Evolutionary conservation across 2,797 vertebrate species (phyloP), one percentile per base, ranked within the genome.

Genomic region (Alosa sapidissima): DNA sequence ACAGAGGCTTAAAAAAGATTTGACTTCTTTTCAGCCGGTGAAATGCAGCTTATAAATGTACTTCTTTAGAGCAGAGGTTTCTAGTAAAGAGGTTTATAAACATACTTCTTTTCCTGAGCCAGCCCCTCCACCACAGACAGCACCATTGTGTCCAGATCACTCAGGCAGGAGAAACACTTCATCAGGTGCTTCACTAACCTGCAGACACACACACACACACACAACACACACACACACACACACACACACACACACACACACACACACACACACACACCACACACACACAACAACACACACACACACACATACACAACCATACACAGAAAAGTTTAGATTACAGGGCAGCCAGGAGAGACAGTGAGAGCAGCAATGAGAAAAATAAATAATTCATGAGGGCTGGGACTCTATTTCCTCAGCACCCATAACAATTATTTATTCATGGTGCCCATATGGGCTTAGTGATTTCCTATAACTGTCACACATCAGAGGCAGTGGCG

Each of bases 151-250:
- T 92, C 93, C 88, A 90, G 93, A 88, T 85, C 89, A 82, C 92
- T 91, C 68, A 89, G 88, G 88, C 86, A 88, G 81, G 86, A 91
- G 82, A 96, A 72, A 86, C 94, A 96, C 0, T 0, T 90, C 90
- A 97, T 89, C 91, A 98, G 90, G 84, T 92, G 92, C 91, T 92
- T 94, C 86, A 94, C 89, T 91, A 97, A 95, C 87, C 97, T 99
- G 94, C 84, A 89, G 81, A 21, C 83, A 90, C 14, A 36, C 3
- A 65, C n/a, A 28, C 60, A 28, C n/a, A 65, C 60, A 28, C 60
- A 24, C 6, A 65, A n/a, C 16, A 19, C 16, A 19, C 16, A 6
- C 55, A 21, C 14, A 21, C 16, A 3, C 19, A 19, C 16, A 19
- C 54, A 58, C 54, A 58, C 16, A 58, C 19, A 19, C 3, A 58